Evolutionary conservation across 2,113 vertebrate species (phyloP).

Genomic region (Ciconia stormi): DNA sequence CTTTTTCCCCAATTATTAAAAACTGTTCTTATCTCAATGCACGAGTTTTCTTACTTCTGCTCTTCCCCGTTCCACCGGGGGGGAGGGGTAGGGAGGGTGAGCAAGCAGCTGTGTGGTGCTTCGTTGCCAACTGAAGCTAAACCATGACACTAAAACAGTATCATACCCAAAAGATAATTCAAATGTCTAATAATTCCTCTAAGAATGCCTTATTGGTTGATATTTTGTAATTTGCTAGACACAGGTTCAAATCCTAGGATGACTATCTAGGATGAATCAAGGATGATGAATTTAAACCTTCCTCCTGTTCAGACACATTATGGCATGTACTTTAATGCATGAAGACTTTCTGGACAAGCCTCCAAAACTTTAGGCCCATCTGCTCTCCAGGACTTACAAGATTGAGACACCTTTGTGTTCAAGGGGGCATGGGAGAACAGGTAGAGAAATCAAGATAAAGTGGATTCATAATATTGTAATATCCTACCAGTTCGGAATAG

Average conservation of each 20-base stretch:
- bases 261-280: not conserved
- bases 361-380: not conserved
- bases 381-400: not conserved
- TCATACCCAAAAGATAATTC: not conserved
- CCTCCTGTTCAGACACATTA: not conserved
- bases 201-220: not conserved
- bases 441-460: not conserved
- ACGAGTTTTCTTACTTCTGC: no score
- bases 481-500: not conserved
- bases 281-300: not conserved
- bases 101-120: no score
- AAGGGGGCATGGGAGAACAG: not conserved
- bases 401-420: not conserved
- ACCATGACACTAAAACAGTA: not conserved
- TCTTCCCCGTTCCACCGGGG: no score
- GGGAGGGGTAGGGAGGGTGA: no score
- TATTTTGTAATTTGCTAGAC: not conserved
- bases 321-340: not conserved
- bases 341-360: not conserved
- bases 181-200: not conserved
- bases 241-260: not conserved
- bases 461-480: not conserved
- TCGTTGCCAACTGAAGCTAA: no score
- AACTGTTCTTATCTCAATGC: no score
- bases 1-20: no score